Percentiles rank a stretch among this genome's conserved stretches.
Evolutionary conservation across 2,113 vertebrate species (phyloP).

Genomic region (Empidonax alnorum): DNA sequence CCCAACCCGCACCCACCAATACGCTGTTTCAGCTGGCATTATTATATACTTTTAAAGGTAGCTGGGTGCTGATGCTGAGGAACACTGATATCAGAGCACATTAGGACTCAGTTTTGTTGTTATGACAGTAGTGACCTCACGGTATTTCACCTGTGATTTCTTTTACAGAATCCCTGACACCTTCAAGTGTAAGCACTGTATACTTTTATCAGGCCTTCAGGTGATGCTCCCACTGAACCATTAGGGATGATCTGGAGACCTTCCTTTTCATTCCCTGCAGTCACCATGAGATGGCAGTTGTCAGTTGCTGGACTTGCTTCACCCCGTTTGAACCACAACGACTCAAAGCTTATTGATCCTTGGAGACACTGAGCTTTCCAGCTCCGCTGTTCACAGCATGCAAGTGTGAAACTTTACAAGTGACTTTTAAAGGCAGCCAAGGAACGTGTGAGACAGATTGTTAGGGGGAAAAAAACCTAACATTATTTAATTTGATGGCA

Average conservation of each 20-base stretch:
- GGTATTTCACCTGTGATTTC: not conserved
- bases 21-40: not conserved
- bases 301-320: constrained; percentile 25
- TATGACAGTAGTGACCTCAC: not conserved
- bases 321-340: not conserved
- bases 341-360: constrained; percentile 42
- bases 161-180: not conserved
- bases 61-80: not conserved
- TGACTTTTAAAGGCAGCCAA: constrained; percentile 60
- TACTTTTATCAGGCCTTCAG: not conserved
- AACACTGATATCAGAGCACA: not conserved
- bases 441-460: constrained; percentile 67
- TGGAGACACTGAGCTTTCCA: not conserved
- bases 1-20: accelerated
- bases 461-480: not conserved
- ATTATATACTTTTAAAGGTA: not conserved
- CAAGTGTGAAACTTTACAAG: constrained; percentile 67
- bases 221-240: not conserved
- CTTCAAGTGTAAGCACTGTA: not conserved
- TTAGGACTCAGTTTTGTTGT: not conserved
- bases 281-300: constrained; percentile 43
- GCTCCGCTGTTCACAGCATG: not conserved
- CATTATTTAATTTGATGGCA: constrained; percentile 68
- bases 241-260: not conserved
- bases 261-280: not conserved